These are phyloP conservation scores for Agapornis canus DNA, from an alignment of 2,797 vertebrate species.

Conservation along the genomic window DNA sequence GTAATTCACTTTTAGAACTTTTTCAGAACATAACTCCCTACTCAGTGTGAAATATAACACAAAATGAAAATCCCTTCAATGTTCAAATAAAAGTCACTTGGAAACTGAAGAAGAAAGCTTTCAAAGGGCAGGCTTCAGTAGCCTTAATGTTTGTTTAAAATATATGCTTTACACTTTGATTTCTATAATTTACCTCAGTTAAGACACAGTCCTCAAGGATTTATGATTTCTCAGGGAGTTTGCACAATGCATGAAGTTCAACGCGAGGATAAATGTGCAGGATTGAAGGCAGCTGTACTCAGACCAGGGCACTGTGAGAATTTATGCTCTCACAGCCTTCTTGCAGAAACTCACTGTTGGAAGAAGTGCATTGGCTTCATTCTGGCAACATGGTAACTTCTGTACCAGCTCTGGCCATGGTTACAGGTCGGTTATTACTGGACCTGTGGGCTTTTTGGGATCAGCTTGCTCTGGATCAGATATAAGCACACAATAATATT, in stretches of 20 bases:
- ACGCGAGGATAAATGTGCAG: neutral
- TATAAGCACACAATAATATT: neutral
- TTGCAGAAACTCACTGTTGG: neutral
- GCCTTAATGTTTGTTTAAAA: conserved; percentile 31
- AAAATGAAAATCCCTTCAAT: conserved; percentile 17
- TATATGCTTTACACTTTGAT: neutral
- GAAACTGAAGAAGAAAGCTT: conserved; percentile 25
- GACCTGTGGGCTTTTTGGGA: neutral
- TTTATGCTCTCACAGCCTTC: neutral
- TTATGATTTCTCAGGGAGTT: neutral
- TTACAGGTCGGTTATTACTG: neutral
- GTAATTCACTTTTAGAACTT: conserved; percentile 16
- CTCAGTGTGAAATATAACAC: neutral
- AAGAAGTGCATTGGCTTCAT: neutral
- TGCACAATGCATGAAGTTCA: neutral
- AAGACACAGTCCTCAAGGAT: neutral
- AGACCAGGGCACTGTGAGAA: neutral
- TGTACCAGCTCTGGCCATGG: neutral
- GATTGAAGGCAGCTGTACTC: neutral
- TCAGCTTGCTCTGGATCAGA: neutral
- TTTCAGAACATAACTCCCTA: neutral
- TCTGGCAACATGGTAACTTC: fast-evolving
- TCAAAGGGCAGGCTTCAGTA: conserved; percentile 14
- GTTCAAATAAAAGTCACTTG: conserved; percentile 15
- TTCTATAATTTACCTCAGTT: conserved; percentile 8